Evolutionary conservation across 1,140 invertebrate genomes (phyloP), one percentile per base, ranked within the genome.

Genomic region (Trichogramma pretiosum): DNA sequence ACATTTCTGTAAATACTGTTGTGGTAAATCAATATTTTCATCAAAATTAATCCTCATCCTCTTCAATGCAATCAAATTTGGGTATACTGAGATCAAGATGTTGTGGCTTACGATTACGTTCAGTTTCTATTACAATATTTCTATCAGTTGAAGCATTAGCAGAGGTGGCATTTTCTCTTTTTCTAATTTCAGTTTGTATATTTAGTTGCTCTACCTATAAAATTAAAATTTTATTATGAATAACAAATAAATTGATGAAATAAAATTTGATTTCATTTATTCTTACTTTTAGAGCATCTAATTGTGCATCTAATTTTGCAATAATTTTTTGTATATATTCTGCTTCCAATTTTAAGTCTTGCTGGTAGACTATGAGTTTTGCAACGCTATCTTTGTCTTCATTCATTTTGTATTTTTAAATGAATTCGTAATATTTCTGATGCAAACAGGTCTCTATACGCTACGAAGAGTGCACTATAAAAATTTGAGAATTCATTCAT

Each of bases 121-220:
- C 46, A 13, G 9, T 22, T 46, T 54, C 49, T 14, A 35, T 21
- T 40, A 19, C 0, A 18, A 23, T 30, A 37, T 16, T 21, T 26
- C 10, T 34, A 4, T 13, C 30, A 35, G 41, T 26, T 26, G 36
- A 10, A 14, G 18, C 21, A 26, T 16, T 22, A 37, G 44, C 9
- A 22, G 30, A 38, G 14, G 38, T 48, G 30, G 34, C 8, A 14
- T 23, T 17, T 22, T 28, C 14, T 1, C 33, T 46, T 45, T 26
- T 42, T n/a, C 50, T 52, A 16, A 56, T 46, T 35, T 45, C 28
- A 38, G 57, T 60, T 23, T 56, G 41, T 36, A 69, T 56, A 46
- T 69, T 59, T 48, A 69, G 58, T 39, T 59, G 59, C 53, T 69
- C 67, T 3, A 69, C 59, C 67, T 68, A 49, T 19, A 52, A 55